Conservation (phyloP, 2,888 invertebrate species). For the Dione juno region DNA sequence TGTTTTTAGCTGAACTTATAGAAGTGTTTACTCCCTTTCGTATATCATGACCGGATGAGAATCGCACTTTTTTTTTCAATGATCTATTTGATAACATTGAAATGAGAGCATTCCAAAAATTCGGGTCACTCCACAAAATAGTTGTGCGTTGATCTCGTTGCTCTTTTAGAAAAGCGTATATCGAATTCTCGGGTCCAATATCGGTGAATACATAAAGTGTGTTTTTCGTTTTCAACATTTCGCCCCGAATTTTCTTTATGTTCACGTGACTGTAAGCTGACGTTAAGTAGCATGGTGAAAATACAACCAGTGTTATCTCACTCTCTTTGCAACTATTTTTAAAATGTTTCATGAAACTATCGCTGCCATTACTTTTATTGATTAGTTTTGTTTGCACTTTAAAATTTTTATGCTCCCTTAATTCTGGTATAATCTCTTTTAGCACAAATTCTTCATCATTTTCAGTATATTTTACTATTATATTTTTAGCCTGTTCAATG, state of each 20-base stretch:
- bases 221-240: slow-evolving; percentile 69
- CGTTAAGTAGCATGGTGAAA: slow-evolving; percentile 73
- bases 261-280: slow-evolving; percentile 70
- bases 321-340: slow-evolving; percentile 53
- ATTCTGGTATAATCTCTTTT: slow-evolving; percentile 66
- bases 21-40: slow-evolving; percentile 38
- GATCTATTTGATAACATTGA: slow-evolving; percentile 52
- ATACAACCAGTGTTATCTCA: slow-evolving; percentile 62
- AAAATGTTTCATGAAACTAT: slow-evolving; percentile 53
- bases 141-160: slow-evolving; percentile 66
- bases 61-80: slow-evolving; percentile 44
- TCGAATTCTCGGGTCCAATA: slow-evolving; percentile 72
- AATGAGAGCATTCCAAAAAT: slow-evolving; percentile 68
- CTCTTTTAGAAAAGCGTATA: slow-evolving; percentile 73
- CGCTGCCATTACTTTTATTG: slow-evolving; percentile 50
- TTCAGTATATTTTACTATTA: slow-evolving; percentile 62
- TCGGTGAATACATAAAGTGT: slow-evolving; percentile 72
- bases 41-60: slow-evolving; percentile 33
- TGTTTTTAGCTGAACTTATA: slow-evolving; percentile 44
- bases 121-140: slow-evolving; percentile 69
- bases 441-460: slow-evolving; percentile 69
- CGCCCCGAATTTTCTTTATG: slow-evolving; percentile 73
- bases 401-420: slow-evolving; percentile 58
- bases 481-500: slow-evolving; percentile 47
- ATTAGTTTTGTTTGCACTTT: slow-evolving; percentile 56